These are phyloP conservation scores for Lemur catta DNA, from an alignment of 2,797 vertebrate species.

Conservation along the genomic window DNA sequence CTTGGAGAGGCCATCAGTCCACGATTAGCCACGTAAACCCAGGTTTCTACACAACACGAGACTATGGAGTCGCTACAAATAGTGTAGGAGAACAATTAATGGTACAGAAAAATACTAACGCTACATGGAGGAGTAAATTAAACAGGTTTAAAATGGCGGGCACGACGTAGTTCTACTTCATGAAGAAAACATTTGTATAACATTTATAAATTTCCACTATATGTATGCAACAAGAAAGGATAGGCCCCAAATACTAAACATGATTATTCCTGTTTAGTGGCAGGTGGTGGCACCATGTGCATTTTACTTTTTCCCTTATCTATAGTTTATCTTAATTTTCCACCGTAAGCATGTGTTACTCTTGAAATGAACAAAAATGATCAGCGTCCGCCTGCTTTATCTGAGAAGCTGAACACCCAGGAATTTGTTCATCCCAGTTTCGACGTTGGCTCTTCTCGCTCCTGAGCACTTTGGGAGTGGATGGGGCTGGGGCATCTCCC, in stretches of 20 bases:
- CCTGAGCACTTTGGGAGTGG: too few relatives aligned
- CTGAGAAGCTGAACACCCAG: rapidly evolving
- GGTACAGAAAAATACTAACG: rapidly evolving
- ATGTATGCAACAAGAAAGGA: rapidly evolving
- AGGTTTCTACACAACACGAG: not conserved
- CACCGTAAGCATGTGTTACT: not conserved
- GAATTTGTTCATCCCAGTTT: not conserved
- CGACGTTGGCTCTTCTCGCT: not conserved
- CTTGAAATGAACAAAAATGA: not conserved
- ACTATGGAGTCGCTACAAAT: rapidly evolving
- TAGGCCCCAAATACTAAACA: not conserved
- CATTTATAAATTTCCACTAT: not conserved
- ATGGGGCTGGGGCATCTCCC: rapidly evolving
- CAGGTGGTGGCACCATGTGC: too few relatives aligned
- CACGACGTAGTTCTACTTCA: rapidly evolving
- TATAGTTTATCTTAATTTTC: not conserved
- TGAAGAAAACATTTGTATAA: not conserved
- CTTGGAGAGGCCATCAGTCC: not conserved
- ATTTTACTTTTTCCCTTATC: not conserved
- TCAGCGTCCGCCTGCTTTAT: not conserved
- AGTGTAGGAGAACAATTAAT: rapidly evolving
- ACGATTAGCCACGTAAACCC: too few relatives aligned
- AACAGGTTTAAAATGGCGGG: rapidly evolving
- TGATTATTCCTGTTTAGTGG: not conserved
- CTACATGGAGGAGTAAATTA: rapidly evolving